Evolutionary conservation across 2,888 invertebrate species (phyloP), one percentile per base, ranked within the genome.

Genomic region (Stenotaenia linearis): DNA sequence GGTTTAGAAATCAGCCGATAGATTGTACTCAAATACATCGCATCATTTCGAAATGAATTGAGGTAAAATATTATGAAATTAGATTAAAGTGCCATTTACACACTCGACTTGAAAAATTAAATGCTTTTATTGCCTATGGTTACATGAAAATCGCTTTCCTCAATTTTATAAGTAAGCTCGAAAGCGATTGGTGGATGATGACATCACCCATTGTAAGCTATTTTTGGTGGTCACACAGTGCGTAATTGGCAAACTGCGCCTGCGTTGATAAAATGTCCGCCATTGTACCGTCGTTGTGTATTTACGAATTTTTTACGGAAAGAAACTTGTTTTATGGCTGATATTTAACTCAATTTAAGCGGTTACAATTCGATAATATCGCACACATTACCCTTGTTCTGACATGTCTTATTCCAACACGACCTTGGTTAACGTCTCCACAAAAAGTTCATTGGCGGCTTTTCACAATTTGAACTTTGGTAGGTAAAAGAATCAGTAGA

Each of bases 251-350:
- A 37, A 28, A 78, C 18, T 78, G 61, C 78, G 78, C 78, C 50
- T 78, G 78, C 78, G 28, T 56, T 23, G 30, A 21, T 28, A 78
- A 78, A 50, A 78, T 78, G 78, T 78, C 78, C 78, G 56, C 78
- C 61, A 78, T 78, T 61, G 61, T 61, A 78, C 30, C 35, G 56
- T 78, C n/a, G 78, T 78, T 61, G 77, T 77, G 25, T 77, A 75
- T 37, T 37, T 28, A 37, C 30, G 12, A 37, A 32, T 37, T 75
- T 37, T 75, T 75, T 30, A 37, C 21, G 21, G 37, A n/a, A 75
- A 32, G 23, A 37, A 32, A 75, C 37, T 32, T 75, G 76, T 30
- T 37, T 75, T 35, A 37, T 35, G 76, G 76, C 76, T 37, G 21
- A 75, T 69, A 28, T 28, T 12, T 69, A 69, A 69, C 69, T 18